Evolutionary conservation across 2,888 invertebrate species (phyloP).

Genomic region (Caenorhabditis wallacei): DNA sequence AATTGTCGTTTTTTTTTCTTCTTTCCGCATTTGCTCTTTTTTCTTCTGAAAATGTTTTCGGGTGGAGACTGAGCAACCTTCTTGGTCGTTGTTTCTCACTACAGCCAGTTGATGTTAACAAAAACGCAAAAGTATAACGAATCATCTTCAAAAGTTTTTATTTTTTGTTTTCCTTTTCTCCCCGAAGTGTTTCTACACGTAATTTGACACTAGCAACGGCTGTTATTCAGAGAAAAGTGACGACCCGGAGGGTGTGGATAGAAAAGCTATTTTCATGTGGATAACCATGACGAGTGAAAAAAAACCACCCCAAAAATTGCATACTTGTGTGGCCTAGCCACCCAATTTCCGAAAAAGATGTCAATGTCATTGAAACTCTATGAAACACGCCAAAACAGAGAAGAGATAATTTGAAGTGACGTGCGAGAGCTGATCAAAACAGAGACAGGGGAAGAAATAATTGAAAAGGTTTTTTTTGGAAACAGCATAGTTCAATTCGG

Average conservation of each 20-base stretch:
- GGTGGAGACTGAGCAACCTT: constrained; percentile 4
- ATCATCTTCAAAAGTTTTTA: constrained; percentile 53
- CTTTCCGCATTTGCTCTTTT: constrained; percentile 5
- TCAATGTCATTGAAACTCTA: constrained; percentile 45
- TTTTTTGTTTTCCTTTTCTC: constrained; percentile 11
- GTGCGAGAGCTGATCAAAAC: constrained; percentile 38
- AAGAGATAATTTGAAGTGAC: constrained; percentile 54
- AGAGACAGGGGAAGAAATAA: background rate
- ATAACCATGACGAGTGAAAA: constrained; percentile 14
- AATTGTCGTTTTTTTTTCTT: constrained; percentile 34
- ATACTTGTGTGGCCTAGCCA: constrained; percentile 22
- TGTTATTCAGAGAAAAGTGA: constrained; percentile 59
- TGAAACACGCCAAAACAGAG: constrained; percentile 19
- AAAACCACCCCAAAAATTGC: constrained; percentile 31
- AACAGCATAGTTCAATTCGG: constrained; percentile 22
- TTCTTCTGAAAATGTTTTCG: constrained; percentile 30
- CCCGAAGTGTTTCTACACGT: constrained; percentile 62
- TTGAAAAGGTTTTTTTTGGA: background rate
- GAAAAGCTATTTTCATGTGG: constrained; percentile 47
- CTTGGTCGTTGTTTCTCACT: background rate
- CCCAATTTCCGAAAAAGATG: constrained; percentile 28
- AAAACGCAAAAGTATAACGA: constrained; percentile 30
- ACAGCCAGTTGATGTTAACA: constrained; percentile 1
- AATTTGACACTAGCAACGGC: constrained; percentile 59
- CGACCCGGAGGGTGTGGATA: constrained; percentile 4